phyloP scores from a whole-genome alignment of 2,113 vertebrate species.

The Deroptyus accipitrinus region DNA sequence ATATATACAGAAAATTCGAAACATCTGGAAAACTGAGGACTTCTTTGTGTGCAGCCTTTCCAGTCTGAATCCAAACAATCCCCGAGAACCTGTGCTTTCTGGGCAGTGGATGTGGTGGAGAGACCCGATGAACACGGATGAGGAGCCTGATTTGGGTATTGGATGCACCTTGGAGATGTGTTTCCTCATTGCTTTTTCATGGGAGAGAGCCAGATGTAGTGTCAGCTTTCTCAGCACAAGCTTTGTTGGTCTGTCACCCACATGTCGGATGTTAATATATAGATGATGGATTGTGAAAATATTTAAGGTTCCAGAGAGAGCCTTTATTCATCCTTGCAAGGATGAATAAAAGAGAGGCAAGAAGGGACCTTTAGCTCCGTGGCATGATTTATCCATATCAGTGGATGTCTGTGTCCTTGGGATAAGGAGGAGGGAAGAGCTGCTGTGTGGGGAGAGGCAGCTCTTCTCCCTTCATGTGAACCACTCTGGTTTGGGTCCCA shows the following conservation, averaged over 20 bases:
- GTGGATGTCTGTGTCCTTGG: not conserved
- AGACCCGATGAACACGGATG: accelerated
- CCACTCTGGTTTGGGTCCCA: not conserved
- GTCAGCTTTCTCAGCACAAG: not conserved
- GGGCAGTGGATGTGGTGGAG: accelerated
- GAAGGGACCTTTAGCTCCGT: not conserved
- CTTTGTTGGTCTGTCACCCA: not conserved
- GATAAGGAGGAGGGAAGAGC: not conserved
- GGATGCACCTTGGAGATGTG: not conserved
- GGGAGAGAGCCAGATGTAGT: not conserved
- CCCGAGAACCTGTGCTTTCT: not conserved
- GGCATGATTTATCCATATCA: not conserved
- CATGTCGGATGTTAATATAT: not conserved
- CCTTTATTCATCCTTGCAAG: not conserved
- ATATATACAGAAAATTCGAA: not conserved
- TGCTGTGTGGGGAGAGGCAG: not conserved
- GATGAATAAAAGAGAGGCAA: not conserved
- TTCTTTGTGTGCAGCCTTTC: not conserved
- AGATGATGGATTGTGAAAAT: not conserved
- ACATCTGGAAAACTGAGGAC: not conserved
- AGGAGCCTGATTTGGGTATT: accelerated
- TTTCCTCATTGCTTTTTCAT: not conserved
- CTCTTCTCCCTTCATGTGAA: not conserved
- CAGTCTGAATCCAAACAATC: not conserved
- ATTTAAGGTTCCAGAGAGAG: not conserved